Evolutionary conservation across 2,888 invertebrate genomes (phyloP).

Genomic region (Mystacides longicornis): DNA sequence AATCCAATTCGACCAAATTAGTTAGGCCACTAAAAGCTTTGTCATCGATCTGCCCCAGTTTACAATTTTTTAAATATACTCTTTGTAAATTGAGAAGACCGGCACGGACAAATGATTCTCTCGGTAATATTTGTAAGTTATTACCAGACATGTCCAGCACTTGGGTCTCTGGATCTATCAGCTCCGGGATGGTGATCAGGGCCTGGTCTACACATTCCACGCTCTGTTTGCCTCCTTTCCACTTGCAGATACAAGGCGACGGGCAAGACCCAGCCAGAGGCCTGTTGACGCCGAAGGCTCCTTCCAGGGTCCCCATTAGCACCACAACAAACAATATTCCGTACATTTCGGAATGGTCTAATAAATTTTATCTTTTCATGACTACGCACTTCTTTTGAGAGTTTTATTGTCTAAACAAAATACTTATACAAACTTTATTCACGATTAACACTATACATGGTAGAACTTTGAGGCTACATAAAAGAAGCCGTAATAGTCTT

Average conservation of each 20-base stretch:
- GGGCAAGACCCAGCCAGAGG: constrained; percentile 60
- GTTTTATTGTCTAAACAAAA: background rate
- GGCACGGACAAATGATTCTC: constrained; percentile 73
- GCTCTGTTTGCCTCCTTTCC: constrained; percentile 90
- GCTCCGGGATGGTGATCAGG: constrained; percentile 77
- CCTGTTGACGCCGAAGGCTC: constrained; percentile 26
- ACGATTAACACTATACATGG: background rate
- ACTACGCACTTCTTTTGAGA: background rate
- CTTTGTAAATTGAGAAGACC: constrained; percentile 81
- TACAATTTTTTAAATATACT: constrained; percentile 75
- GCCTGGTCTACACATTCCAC: constrained; percentile 83
- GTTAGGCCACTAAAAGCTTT: constrained; percentile 79
- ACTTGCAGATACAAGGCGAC: constrained; percentile 79
- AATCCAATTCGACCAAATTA: constrained; percentile 83
- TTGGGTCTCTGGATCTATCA: constrained; percentile 82
- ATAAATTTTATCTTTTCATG: constrained; percentile 13
- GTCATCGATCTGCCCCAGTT: constrained; percentile 77
- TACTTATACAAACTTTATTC: background rate
- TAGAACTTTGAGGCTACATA: background rate
- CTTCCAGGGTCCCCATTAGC: constrained; percentile 13
- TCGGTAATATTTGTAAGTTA: constrained; percentile 74
- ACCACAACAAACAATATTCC: constrained; percentile 14
- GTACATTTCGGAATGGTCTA: constrained; percentile 9
- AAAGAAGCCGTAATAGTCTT: background rate
- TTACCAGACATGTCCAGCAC: constrained; percentile 86